Percentiles rank a stretch among this genome's conserved stretches.
Conservation (phyloP, 2,113 vertebrate genomes). For the Empidonax traillii region DNA sequence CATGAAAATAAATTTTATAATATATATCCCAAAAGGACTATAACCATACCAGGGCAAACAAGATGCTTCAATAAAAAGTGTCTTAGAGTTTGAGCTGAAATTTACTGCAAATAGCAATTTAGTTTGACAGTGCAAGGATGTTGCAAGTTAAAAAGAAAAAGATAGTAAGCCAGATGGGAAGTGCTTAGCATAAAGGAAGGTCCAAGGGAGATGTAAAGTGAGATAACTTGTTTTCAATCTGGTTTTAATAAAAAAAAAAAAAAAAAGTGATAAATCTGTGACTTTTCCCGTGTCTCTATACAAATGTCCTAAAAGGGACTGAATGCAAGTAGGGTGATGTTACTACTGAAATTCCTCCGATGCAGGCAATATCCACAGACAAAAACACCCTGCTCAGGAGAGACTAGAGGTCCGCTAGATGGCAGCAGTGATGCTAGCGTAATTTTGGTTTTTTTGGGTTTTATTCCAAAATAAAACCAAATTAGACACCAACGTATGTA, state of each 20-base stretch:
- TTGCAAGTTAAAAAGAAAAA: neutral
- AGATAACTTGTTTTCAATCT: neutral
- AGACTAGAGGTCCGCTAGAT: neutral
- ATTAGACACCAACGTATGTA: neutral
- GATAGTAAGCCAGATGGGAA: neutral
- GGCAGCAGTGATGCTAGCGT: neutral
- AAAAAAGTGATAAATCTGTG: neutral
- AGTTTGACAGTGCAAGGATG: neutral
- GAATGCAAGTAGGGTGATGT: neutral
- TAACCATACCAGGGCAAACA: conserved; percentile 13
- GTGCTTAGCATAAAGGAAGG: neutral
- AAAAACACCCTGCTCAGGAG: neutral
- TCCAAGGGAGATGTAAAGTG: neutral
- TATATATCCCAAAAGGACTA: conserved; percentile 27
- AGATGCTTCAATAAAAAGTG: conserved; percentile 43
- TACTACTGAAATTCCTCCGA: neutral
- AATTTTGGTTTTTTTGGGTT: neutral
- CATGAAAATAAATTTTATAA: conserved; percentile 16
- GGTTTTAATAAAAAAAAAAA: neutral
- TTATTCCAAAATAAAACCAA: neutral
- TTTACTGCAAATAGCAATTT: conserved; percentile 36
- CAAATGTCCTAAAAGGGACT: neutral
- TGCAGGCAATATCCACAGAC: neutral
- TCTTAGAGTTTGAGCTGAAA: conserved; percentile 7
- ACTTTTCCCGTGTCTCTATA: neutral